Evolutionary conservation across 2,888 invertebrate genomes (phyloP), one percentile per base, ranked within the genome.

Genomic region (Drosophila formosana): DNA sequence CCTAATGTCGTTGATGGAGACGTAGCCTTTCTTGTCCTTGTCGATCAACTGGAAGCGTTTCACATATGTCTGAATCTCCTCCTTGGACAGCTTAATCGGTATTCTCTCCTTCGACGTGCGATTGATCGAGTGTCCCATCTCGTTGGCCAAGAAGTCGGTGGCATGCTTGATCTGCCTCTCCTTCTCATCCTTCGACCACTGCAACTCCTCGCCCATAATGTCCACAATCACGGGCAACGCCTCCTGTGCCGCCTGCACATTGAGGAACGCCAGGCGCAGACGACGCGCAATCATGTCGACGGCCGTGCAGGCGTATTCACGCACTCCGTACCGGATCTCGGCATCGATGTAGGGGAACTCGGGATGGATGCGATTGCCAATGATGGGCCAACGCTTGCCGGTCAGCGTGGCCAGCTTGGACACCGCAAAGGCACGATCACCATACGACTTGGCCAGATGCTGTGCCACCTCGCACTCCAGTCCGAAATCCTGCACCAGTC

Each of bases 291-390:
- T 96, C 95, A 99, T 97, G 92, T 99, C 99, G 39, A 98, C 95
- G 0, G 99, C 98, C 1, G 97, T 97, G 92, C 97, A 96, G 5
- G 99, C 99, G 93, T 99, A 99, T 93, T 99, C 99, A 56, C 96
- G 95, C 53, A 97, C 95, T 8, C 99, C 99, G 92, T 99, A 99
- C 77, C 95, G 94, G 75, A 96, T 94, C 93, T 99, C 99, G 11
- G 99, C 99, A 91, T 99, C 99, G 89, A 99, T 97, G 92, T 99
- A 99, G 0, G 99, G 99, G 92, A 98, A 99, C 92, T 99, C 99
- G 0, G 98, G 98, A 93, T 99, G 99, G 61, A 99, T 94, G 91
- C 98, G 96, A 90, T 96, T 96, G 76, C 99, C 99, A 78, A 99
- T 98, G 74, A 99, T 97, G 1, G 99, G 99, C 99, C 99, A 99